A percentile compares a stretch with the other conserved stretches of the same genome.
phyloP scores from a whole-genome alignment of 2,113 vertebrate species.

The Corydoras sp. region DNA sequence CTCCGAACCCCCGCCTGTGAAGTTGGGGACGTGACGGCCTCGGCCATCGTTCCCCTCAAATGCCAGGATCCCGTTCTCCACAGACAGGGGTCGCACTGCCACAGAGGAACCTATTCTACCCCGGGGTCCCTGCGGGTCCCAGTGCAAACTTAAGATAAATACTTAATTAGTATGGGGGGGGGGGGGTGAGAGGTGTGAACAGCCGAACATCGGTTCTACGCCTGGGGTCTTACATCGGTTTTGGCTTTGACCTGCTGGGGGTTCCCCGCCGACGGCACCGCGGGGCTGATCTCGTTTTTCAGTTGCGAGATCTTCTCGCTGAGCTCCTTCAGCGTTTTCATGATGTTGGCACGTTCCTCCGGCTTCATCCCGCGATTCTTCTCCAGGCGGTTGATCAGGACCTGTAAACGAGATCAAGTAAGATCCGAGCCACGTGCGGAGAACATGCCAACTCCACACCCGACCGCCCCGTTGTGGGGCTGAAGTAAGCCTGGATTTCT shows the following conservation, averaged over 20 bases:
- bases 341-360: slow-evolving; percentile 90
- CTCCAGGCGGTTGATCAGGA: slow-evolving; percentile 90
- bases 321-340: slow-evolving; percentile 95
- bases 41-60: too few species aligned
- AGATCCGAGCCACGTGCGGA: neutral
- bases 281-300: slow-evolving; percentile 84
- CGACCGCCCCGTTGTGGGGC: too few species aligned
- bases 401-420: slow-evolving; percentile 59
- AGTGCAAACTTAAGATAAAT: too few species aligned
- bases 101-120: too few species aligned
- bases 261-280: slow-evolving; percentile 61
- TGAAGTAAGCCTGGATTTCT: neutral
- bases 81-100: too few species aligned
- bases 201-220: neutral
- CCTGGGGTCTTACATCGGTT: slow-evolving; percentile 73
- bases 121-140: too few species aligned
- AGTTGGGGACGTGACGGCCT: too few species aligned
- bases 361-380: slow-evolving; percentile 90
- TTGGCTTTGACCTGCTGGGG: slow-evolving; percentile 80
- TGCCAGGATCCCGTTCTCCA: too few species aligned
- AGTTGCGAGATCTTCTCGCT: slow-evolving; percentile 87
- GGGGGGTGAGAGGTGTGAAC: too few species aligned
- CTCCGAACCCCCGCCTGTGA: too few species aligned
- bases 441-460: too few species aligned
- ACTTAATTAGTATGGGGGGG: too few species aligned